phyloP scores from a whole-genome alignment of 2,888 invertebrate species.

The Lochmaea capreae region DNA sequence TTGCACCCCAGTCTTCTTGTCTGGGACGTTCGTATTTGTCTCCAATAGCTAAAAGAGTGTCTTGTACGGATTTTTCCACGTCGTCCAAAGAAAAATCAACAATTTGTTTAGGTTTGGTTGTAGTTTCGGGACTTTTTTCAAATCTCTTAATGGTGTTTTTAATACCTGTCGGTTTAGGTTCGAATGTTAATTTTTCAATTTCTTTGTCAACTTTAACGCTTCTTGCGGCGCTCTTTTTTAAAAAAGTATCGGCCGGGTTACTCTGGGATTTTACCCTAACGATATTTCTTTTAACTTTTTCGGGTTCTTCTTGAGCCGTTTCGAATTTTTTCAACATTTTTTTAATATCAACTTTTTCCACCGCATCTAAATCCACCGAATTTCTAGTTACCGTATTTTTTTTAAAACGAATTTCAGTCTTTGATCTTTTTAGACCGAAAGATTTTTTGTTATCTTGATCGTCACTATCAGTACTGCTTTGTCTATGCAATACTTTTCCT shows the following conservation, averaged over 20 bases:
- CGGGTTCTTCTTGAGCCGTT: slow-evolving; percentile 34
- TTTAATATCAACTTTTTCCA: slow-evolving; percentile 63
- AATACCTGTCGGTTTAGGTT: slow-evolving; percentile 45
- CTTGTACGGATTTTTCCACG: slow-evolving; percentile 54
- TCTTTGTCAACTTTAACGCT: slow-evolving; percentile 14
- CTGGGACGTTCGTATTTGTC: slow-evolving; percentile 37
- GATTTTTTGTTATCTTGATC: slow-evolving; percentile 41
- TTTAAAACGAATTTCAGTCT: slow-evolving; percentile 61
- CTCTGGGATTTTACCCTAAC: slow-evolving; percentile 3
- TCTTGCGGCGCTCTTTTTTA: background rate
- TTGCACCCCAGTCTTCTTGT: slow-evolving; percentile 51
- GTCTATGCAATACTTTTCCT: slow-evolving; percentile 56
- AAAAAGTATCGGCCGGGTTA: background rate
- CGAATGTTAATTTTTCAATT: slow-evolving; percentile 25
- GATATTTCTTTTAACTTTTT: slow-evolving; percentile 15
- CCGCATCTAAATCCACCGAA: slow-evolving; percentile 62
- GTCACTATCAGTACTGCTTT: slow-evolving; percentile 46
- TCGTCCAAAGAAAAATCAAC: slow-evolving; percentile 49
- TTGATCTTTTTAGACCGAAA: slow-evolving; percentile 58
- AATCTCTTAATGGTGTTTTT: slow-evolving; percentile 49
- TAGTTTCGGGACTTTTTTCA: slow-evolving; percentile 41
- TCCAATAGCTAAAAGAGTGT: slow-evolving; percentile 49
- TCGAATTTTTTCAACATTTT: slow-evolving; percentile 64
- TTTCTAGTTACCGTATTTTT: slow-evolving; percentile 50
- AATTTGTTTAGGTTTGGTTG: slow-evolving; percentile 29